Percentiles rank a stretch among this genome's conserved stretches.
Evolutionary conservation across 2,888 invertebrate genomes (phyloP).

Genomic region (Drosophila sordidula): DNA sequence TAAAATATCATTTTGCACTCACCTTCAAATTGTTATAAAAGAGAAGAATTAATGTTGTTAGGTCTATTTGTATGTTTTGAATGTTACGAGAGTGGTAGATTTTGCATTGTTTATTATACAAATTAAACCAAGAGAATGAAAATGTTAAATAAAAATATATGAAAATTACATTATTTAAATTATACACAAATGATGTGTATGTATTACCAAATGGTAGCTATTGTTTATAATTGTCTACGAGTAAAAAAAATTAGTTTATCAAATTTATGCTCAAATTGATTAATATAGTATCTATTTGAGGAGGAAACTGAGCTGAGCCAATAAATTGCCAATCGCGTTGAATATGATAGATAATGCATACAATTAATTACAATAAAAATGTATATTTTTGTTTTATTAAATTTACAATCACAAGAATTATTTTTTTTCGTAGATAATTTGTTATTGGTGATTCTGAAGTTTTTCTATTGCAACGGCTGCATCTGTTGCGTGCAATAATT

Average conservation of each 20-base stretch:
- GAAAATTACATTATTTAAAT: conserved; percentile 48
- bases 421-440: conserved; percentile 48
- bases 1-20: not conserved
- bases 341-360: conserved; percentile 44
- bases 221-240: conserved; percentile 55
- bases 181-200: conserved; percentile 21
- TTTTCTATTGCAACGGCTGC: conserved; percentile 45
- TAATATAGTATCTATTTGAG: conserved; percentile 8
- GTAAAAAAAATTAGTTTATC: conserved; percentile 39
- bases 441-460: conserved; percentile 48
- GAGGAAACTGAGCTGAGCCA: conserved; percentile 31
- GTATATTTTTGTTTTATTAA: conserved; percentile 68
- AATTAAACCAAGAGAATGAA: conserved; percentile 55
- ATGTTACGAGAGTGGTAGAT: conserved; percentile 31
- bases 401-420: conserved; percentile 78
- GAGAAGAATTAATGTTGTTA: not conserved
- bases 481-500: conserved; percentile 67
- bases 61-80: conserved; percentile 23
- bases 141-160: conserved; percentile 36
- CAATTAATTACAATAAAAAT: conserved; percentile 68
- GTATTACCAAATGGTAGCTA: conserved; percentile 38
- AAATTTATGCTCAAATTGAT: conserved; percentile 42
- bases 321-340: conserved; percentile 30
- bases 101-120: conserved; percentile 61
- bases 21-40: not conserved